Conservation (phyloP, 2,113 vertebrate genomes). For the Myocastor coypus region DNA sequence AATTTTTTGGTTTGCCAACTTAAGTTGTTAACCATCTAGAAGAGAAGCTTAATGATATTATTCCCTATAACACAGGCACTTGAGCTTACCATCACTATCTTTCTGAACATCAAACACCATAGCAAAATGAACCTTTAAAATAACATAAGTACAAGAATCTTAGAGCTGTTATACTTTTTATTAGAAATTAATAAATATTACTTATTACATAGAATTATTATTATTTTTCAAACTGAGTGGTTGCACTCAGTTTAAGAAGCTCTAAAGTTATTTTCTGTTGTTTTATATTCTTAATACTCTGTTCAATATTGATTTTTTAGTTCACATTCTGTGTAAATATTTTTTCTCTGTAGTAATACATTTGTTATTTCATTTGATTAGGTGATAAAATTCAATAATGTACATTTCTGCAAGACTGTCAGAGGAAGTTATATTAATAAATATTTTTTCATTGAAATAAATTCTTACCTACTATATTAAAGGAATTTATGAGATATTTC, state of each 20-base stretch:
- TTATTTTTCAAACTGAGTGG: neutral
- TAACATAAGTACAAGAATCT: neutral
- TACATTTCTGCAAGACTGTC: neutral
- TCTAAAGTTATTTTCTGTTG: neutral
- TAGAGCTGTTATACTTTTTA: neutral
- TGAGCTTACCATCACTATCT: too few relatives aligned
- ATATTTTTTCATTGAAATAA: neutral
- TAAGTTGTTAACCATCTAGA: too few relatives aligned
- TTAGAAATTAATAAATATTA: neutral
- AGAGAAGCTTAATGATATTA: too few relatives aligned
- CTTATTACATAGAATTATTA: neutral
- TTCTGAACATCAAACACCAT: too few relatives aligned
- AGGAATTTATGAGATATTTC: neutral
- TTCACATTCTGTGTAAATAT: neutral
- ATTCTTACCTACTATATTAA: neutral
- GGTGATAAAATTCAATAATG: neutral
- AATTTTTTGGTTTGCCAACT: too few relatives aligned
- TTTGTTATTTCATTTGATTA: neutral
- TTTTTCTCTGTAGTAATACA: neutral
- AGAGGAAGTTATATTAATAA: neutral
- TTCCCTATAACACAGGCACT: too few relatives aligned
- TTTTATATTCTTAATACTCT: neutral
- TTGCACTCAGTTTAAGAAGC: neutral
- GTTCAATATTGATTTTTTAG: neutral
- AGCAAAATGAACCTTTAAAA: neutral